These are phyloP conservation scores for Scaeva pyrastri DNA, from an alignment of 2,888 invertebrate species.

Conservation along the genomic window DNA sequence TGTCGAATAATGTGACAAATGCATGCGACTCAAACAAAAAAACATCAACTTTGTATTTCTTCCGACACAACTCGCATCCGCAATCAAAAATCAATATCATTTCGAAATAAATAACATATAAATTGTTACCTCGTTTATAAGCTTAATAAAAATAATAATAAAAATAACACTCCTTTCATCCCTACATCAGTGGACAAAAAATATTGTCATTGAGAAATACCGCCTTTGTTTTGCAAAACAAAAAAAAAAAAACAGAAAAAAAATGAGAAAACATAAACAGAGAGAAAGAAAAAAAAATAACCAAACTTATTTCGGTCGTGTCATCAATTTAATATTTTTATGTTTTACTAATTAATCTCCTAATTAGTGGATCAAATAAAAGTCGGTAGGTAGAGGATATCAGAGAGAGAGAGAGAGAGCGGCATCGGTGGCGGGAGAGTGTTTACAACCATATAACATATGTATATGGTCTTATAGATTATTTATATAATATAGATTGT, in stretches of 20 bases:
- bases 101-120: conserved; percentile 19
- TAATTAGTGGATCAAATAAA: conserved; percentile 67
- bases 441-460: conserved; percentile 7
- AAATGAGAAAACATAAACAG: not conserved
- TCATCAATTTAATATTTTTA: conserved; percentile 40
- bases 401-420: too few relatives aligned
- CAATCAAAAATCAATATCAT: not conserved
- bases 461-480: not conserved
- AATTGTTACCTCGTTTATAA: not conserved
- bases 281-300: not conserved
- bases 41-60: not conserved
- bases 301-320: conserved; percentile 32
- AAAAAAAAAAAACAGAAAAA: not conserved
- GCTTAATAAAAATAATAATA: conserved; percentile 2
- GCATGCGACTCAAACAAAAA: not conserved
- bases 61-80: not conserved
- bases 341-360: conserved; percentile 61
- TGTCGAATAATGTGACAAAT: too few relatives aligned
- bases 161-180: conserved; percentile 4
- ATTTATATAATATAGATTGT: not conserved
- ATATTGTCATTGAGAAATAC: conserved; percentile 11
- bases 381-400: not conserved
- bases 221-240: conserved; percentile 40
- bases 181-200: not conserved
- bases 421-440: not conserved